These are phyloP conservation scores for Piaya cayana DNA, from an alignment of 2,113 vertebrate genomes.

Conservation along the genomic window DNA sequence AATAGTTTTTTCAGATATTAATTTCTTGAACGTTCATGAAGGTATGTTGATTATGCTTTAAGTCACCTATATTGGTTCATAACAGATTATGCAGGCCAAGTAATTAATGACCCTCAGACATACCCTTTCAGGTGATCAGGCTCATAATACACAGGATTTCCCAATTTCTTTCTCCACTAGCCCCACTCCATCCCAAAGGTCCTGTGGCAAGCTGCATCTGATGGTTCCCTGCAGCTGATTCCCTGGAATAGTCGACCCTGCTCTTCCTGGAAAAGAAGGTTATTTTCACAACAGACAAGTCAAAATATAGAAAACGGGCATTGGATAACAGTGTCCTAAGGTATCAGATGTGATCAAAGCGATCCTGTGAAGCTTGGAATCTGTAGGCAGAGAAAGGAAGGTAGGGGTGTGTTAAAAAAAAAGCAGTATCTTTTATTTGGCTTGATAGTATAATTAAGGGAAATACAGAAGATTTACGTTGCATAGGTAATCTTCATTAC, in stretches of 20 bases:
- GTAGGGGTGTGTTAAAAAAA: not conserved
- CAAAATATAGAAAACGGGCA: conserved; percentile 35
- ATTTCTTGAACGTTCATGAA: not conserved
- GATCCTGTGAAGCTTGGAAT: not conserved
- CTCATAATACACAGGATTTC: not conserved
- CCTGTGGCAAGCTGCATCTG: not conserved
- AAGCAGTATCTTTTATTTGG: not conserved
- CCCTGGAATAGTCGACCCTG: not conserved
- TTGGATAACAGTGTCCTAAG: not conserved
- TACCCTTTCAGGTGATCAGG: not conserved
- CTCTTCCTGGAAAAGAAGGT: conserved; percentile 24
- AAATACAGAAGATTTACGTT: not conserved
- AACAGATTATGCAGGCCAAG: not conserved
- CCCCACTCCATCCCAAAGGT: not conserved
- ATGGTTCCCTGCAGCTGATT: not conserved
- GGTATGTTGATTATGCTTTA: not conserved
- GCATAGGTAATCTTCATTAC: not conserved
- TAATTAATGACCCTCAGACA: not conserved
- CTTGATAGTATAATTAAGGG: not conserved
- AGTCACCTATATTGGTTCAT: not conserved
- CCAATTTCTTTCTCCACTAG: not conserved
- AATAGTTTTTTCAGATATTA: not conserved
- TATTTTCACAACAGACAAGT: conserved; percentile 39
- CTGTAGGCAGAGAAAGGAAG: not conserved
- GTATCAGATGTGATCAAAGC: not conserved